Conservation (phyloP, 2,888 invertebrate genomes). For the Leptopterna dolabrata region DNA sequence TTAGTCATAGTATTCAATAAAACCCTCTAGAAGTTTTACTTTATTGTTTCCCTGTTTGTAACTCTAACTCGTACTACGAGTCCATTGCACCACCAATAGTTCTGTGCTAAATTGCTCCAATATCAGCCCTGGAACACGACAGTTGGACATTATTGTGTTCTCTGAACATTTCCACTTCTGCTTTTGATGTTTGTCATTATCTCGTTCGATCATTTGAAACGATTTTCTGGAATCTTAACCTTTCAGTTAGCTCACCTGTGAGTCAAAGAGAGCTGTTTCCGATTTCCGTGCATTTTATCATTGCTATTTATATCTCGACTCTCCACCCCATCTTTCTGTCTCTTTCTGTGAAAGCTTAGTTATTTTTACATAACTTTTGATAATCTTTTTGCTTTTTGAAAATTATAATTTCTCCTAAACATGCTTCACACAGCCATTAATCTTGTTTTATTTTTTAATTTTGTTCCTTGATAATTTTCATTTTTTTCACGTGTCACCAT, state of each 20-base stretch:
- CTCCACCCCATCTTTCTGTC: not conserved
- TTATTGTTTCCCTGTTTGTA: not conserved
- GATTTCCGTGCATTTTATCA: not conserved
- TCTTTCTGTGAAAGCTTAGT: not conserved
- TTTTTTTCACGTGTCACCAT: constrained; percentile 16
- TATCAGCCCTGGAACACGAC: not conserved
- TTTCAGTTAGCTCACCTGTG: not conserved
- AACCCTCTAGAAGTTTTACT: not conserved
- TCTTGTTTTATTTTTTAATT: not conserved
- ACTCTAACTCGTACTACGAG: not conserved
- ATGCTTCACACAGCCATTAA: constrained; percentile 28
- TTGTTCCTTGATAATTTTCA: not conserved
- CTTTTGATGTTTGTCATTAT: constrained; percentile 31
- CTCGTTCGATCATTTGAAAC: not conserved
- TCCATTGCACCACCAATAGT: constrained; percentile 1
- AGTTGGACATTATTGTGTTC: not conserved
- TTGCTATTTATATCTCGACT: not conserved
- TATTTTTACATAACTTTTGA: not conserved
- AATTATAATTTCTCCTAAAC: not conserved
- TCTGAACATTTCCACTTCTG: not conserved
- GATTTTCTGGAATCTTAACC: not conserved
- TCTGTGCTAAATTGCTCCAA: constrained; percentile 14
- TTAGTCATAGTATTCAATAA: not conserved
- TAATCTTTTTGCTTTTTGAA: not conserved
- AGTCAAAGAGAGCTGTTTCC: not conserved